Conservation (phyloP, 2,113 vertebrate genomes). For the Pseudopipra pipra region DNA sequence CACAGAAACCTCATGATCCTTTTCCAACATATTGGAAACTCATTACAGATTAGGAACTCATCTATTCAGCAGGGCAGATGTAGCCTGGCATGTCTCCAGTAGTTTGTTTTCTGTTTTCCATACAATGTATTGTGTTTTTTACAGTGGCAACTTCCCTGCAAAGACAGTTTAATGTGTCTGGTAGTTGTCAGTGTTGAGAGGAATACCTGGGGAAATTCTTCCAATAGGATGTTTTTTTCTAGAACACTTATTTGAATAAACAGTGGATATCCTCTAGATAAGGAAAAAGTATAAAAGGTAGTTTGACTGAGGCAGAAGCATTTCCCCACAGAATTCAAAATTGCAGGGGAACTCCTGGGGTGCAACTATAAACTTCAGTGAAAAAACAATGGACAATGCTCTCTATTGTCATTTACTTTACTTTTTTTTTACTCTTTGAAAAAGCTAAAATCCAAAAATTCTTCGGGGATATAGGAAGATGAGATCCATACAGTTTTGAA, state of each 20-base stretch:
- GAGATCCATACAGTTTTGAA: background rate
- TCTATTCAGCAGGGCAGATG: background rate
- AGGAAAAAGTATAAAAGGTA: background rate
- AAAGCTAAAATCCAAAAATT: background rate
- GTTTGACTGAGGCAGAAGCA: background rate
- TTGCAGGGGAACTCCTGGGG: background rate
- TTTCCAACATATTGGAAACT: background rate
- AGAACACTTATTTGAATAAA: background rate
- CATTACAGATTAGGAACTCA: background rate
- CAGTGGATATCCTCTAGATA: background rate
- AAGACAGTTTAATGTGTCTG: background rate
- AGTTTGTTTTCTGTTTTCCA: background rate
- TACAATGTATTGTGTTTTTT: background rate
- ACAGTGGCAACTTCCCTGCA: background rate
- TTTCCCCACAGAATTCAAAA: background rate
- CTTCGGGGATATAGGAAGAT: background rate
- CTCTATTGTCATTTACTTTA: background rate
- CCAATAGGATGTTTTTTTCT: background rate
- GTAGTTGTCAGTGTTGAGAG: background rate
- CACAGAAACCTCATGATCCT: background rate
- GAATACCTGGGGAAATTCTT: background rate
- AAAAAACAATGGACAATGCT: background rate
- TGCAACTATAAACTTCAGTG: background rate
- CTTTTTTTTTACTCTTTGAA: background rate
- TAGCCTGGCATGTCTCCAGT: background rate